phyloP scores from a whole-genome alignment of 1,140 invertebrate genomes.

The Mizuhopecten yessoensis region DNA sequence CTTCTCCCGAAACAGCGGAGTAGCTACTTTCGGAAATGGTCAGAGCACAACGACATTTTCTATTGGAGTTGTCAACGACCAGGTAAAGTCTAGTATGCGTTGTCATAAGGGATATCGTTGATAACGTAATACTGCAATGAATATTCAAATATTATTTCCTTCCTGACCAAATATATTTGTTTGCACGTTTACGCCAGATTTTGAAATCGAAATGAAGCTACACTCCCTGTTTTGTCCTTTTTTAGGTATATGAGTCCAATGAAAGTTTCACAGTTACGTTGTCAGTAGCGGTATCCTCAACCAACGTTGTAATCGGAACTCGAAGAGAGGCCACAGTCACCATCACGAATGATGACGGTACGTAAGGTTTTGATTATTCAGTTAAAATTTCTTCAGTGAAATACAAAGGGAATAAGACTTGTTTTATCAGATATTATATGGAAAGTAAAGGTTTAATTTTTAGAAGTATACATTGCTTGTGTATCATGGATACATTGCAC shows the following conservation, averaged over 20 bases:
- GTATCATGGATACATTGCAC: too few species aligned
- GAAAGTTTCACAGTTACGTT: background rate
- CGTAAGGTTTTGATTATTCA: background rate
- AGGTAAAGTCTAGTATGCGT: background rate
- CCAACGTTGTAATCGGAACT: background rate
- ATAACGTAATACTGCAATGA: too few species aligned
- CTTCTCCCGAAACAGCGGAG: background rate
- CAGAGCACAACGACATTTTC: background rate
- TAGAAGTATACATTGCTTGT: too few species aligned
- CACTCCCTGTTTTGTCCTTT: background rate
- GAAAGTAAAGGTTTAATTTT: too few species aligned
- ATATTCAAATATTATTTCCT: too few species aligned
- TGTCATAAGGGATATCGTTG: too few species aligned
- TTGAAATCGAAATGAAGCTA: too few species aligned
- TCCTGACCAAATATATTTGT: too few species aligned
- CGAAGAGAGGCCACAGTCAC: background rate
- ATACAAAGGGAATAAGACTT: too few species aligned
- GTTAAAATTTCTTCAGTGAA: too few species aligned
- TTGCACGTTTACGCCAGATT: too few species aligned
- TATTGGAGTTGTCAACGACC: background rate
- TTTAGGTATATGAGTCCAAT: background rate
- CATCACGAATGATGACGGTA: background rate
- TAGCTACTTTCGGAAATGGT: background rate
- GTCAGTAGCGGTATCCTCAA: background rate
- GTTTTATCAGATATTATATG: too few species aligned